Percentiles rank a stretch among this genome's conserved stretches.
These are phyloP conservation scores for Mareca strepera DNA, from an alignment of 2,797 vertebrate genomes.

Conservation along the genomic window DNA sequence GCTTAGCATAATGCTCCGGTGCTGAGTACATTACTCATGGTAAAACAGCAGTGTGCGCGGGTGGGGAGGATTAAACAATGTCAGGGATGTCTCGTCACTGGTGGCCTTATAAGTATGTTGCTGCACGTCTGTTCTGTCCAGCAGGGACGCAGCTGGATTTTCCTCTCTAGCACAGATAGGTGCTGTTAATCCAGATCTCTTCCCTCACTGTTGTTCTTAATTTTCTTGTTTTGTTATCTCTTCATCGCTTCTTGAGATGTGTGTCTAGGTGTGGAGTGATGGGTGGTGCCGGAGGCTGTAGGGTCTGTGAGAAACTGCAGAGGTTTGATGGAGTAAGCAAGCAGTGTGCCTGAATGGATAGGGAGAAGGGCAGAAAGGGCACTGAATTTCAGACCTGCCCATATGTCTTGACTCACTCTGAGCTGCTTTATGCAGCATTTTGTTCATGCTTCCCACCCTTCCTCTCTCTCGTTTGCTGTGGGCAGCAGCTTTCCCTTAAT, in stretches of 20 bases:
- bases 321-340: not conserved
- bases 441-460: not conserved
- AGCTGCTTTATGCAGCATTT: not conserved
- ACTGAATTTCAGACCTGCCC: not conserved
- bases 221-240: not conserved
- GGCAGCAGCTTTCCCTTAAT: not conserved
- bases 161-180: not conserved
- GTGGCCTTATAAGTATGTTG: constrained; percentile 22
- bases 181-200: not conserved
- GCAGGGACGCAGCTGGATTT: not conserved
- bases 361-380: not conserved
- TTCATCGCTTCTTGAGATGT: not conserved
- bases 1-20: not conserved
- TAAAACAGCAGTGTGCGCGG: constrained; percentile 24
- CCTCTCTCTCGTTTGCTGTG: not conserved
- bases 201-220: not conserved
- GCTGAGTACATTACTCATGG: constrained; percentile 29
- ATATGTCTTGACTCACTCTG: not conserved
- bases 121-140: not conserved
- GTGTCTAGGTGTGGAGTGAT: constrained; percentile 6
- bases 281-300: not conserved
- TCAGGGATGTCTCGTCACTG: constrained; percentile 22
- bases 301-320: not conserved
- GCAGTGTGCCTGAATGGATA: not conserved
- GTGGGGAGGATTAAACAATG: constrained; percentile 37